Base-by-base conservation (phyloP, 2,113 vertebrate genomes). In the Catharus bicknelli region DNA sequence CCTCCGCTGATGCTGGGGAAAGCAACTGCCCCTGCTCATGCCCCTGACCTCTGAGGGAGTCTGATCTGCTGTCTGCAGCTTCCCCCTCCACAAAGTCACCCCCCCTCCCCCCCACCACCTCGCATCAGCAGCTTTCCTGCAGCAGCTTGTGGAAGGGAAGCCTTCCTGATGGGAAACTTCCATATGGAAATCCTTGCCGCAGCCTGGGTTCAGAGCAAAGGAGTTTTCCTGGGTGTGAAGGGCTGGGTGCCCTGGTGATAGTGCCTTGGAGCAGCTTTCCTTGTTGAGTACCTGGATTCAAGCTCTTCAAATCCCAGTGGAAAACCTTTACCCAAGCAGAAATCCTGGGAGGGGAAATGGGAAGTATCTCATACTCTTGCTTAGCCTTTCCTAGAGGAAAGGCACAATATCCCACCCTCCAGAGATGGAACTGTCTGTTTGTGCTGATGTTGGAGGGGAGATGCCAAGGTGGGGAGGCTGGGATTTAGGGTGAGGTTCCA, bases 71-170 rank as follows among this genome's bases (percentile, higher is more conserved):
- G 25, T 17, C 32, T 25, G 45, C 36, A 13, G 30, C n/a, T 48
- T 27, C 59, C 53, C 16, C 16, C 13, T 25, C 29, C 45, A 29
- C 38, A 12, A 8, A 18, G 14, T 20, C 25, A 36, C 7, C 17
- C 20, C 20, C 40, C 1, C 0, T 40, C 11, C 40, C 11, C 17
- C 34, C 1, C 0, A 20, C 45, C 16, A 9, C 13, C 17, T 5
- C 11, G 1, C n/a, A 10, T 26, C 36, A 32, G 53, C 51, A 45
- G 77, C n/a, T 59, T 82, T 82, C 51, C 45, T 2, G 1, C 6
- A 32, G 47, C 57, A 50, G 32, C 10, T 3, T 43, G 34, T 6
- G 16, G 47, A 50, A 45, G 13, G 47, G 57, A 47, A 43, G 32
- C 51, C 17, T 59, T 61, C 59, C 54, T 6, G 1, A 7, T 30